Base-by-base conservation (phyloP, 2,888 invertebrate genomes). In the Lottia gigantea region DNA sequence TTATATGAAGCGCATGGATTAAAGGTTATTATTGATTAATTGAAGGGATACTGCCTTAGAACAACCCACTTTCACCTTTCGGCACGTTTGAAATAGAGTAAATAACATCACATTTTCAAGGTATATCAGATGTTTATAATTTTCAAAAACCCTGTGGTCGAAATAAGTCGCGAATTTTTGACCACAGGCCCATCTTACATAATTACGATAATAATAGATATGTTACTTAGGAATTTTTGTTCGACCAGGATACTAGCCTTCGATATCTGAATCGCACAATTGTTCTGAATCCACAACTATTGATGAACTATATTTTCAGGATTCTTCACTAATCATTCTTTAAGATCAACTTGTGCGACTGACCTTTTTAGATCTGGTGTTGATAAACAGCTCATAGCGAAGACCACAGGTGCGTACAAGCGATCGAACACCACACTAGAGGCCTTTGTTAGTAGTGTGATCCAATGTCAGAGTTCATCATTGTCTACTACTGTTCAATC, bases 321-420 rank as follows among this genome's bases (percentile, higher is more conserved):
- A 23, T 61, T 61, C 61, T 31, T 31, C 31, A 31, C 31, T 31
- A 31, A 31, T 31, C 31, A 31, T 31, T 2, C 31, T 2, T 31
- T 31, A 6, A 31, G 31, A 6, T 2, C 31, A 31, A 31, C 31
- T 31, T 31, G 31, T 31, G 31, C 31, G 31, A 31, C 31, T 31
- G 6, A 6, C 31, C 31, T 31, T 31, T 31, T 31, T 31, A 6
- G 31, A 31, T 31, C 31, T 31, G 31, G 31, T 31, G 31, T 31
- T 31, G 31, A 31, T 55, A 55, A 67, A 25, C 67, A 67, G 55
- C 67, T 67, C 14, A 67, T 67, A 40, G 49, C 55, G 11, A 61
- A 67, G 67, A 61, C 26, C 31, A 67, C 67, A 25, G 67, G 67
- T 12, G 25, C 47, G 11, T 67, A 67, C 67, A 55, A 67, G 45